Evolutionary conservation across 2,888 invertebrate genomes (phyloP), one percentile per base, ranked within the genome.

Genomic region (Euspilapteryx auroguttella): DNA sequence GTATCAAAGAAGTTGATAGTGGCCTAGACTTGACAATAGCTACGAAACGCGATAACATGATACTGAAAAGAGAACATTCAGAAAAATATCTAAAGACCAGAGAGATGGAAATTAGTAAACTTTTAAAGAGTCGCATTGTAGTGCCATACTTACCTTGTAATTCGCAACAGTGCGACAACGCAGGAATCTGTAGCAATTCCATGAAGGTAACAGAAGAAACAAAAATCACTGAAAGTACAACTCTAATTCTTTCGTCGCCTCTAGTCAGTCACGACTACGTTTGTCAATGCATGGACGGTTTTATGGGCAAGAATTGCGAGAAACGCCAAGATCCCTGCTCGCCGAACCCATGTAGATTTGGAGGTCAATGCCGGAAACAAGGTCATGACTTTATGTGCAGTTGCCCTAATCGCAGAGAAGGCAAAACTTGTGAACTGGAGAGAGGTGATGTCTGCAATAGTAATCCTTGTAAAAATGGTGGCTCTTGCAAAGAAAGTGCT

Each of bases 391-490:
- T 89, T 57, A 82, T 85, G 35, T 95, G 95, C 47, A 76, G 80
- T 2, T 95, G 95, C 50, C 85, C 89, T 1, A 56, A 82, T 0
- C 80, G 85, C 30, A 81, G 87, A 32, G 89, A 92, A 49, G 94
- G 94, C 1, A 86, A 86, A 49, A 79, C 84, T 14, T 94, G 94
- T 49, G 92, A 95, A 49, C 55, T 85, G 29, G 91, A 93, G 53
- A 80, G 86, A 40, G 89, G 89, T 17, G 89, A 92, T 43, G 87
- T 86, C 0, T 95, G 94, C 49, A 86, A 86, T 28, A 85, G 82
- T 28, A 89, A 87, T 48, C 94, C 94, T 0, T 95, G 95, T 51
- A 83, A 85, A 44, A 94, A 95, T 52, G 94, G 94, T 6, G 95
- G 94, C 2, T 90, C 92, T 0, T 95, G 95, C 44, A 85, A 90